These are phyloP conservation scores for Hydrocynus forskahlii DNA, from an alignment of 2,797 vertebrate genomes.

Conservation along the genomic window DNA sequence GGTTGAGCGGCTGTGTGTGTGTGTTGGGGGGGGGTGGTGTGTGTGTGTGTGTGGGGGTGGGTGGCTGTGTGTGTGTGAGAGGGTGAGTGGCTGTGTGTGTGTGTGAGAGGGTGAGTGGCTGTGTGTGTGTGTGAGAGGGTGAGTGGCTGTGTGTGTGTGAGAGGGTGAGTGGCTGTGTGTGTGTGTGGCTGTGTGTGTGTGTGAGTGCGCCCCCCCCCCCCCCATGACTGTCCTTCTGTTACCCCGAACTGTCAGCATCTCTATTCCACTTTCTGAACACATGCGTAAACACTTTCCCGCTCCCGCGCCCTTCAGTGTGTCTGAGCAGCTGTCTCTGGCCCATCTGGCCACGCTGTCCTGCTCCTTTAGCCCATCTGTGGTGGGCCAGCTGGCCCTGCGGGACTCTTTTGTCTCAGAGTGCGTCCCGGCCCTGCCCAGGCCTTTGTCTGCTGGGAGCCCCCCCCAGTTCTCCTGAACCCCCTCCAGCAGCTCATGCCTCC, in stretches of 20 bases:
- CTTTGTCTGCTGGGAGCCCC: slow-evolving; percentile 52
- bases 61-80: too few species aligned
- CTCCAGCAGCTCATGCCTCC: neutral
- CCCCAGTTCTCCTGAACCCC: neutral
- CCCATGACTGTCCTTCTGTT: slow-evolving; percentile 26
- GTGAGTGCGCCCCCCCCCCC: too few species aligned
- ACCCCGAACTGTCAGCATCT: neutral
- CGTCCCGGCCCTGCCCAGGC: slow-evolving; percentile 22
- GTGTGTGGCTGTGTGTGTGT: too few species aligned
- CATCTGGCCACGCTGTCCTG: slow-evolving; percentile 67
- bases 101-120: too few species aligned
- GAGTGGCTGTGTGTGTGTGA: too few species aligned
- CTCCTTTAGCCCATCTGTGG: slow-evolving; percentile 60
- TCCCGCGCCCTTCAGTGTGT: slow-evolving; percentile 47
- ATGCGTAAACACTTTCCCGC: slow-evolving; percentile 7
- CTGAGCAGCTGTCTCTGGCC: slow-evolving; percentile 68
- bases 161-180: too few species aligned
- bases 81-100: too few species aligned
- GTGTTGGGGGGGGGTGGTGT: too few species aligned
- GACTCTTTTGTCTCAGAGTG: slow-evolving; percentile 68
- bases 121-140: too few species aligned
- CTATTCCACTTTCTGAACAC: neutral
- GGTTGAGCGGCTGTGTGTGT: too few species aligned
- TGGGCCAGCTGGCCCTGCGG: slow-evolving; percentile 12
- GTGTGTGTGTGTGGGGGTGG: too few species aligned